phyloP scores from a whole-genome alignment of 2,888 invertebrate genomes.

The Villa cingulata region DNA sequence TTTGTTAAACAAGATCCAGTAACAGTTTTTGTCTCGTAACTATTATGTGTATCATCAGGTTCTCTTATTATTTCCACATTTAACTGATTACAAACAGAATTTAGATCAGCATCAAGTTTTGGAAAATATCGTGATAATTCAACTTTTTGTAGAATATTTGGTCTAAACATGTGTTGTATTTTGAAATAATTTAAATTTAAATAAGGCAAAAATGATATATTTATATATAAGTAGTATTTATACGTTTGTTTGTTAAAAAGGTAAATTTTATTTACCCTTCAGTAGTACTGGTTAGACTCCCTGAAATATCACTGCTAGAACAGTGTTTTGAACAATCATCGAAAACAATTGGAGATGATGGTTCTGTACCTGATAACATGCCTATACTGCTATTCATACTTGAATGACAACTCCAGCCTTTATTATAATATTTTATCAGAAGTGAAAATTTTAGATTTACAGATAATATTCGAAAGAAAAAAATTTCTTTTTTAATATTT shows the following conservation, averaged over 20 bases:
- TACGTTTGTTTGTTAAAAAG: slow-evolving; percentile 3
- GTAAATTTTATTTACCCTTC: slow-evolving; percentile 50
- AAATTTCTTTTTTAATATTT: too few species aligned
- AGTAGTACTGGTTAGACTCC: slow-evolving; percentile 47
- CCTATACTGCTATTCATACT: slow-evolving; percentile 49
- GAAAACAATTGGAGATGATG: slow-evolving; percentile 64
- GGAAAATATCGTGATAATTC: slow-evolving; percentile 41
- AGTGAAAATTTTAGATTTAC: too few species aligned
- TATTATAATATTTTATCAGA: too few species aligned
- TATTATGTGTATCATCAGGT: too few species aligned
- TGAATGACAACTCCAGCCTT: slow-evolving; percentile 75
- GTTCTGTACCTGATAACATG: slow-evolving; percentile 57
- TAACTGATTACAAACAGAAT: slow-evolving; percentile 37
- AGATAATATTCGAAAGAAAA: too few species aligned
- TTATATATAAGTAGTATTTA: not conserved
- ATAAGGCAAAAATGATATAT: not conserved
- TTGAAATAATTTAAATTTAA: too few species aligned
- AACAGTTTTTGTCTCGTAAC: too few species aligned
- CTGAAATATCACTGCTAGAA: slow-evolving; percentile 45
- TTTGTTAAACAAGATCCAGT: too few species aligned
- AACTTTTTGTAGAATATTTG: slow-evolving; percentile 30
- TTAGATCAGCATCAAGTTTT: slow-evolving; percentile 42
- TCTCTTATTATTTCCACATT: slow-evolving; percentile 17
- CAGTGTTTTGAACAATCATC: slow-evolving; percentile 42
- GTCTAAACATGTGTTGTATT: too few species aligned